phyloP scores from a whole-genome alignment of 2,888 invertebrate species.

The Slavum lentiscoides region DNA sequence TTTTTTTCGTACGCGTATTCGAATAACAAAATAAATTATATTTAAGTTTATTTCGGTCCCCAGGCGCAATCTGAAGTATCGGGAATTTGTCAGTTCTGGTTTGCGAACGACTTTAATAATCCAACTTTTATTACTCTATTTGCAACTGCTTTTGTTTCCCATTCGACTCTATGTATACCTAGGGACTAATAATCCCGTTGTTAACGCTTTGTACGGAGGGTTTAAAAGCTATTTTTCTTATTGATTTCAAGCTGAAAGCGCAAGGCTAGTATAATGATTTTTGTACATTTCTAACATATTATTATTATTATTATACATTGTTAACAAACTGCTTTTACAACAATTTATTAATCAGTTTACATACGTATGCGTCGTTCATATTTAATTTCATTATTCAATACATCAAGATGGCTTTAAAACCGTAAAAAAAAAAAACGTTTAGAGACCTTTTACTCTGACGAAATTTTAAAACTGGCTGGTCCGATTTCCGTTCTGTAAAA shows the following conservation, averaged over 20 bases:
- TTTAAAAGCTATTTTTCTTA: slow-evolving; percentile 15
- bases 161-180: not conserved
- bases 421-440: too few species aligned
- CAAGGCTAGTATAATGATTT: not conserved
- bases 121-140: slow-evolving; percentile 5
- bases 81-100: not conserved
- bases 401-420: too few species aligned
- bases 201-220: not conserved
- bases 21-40: not conserved
- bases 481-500: too few species aligned
- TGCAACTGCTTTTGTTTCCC: slow-evolving; percentile 11
- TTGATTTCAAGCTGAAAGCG: not conserved
- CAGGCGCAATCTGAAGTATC: not conserved
- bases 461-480: too few species aligned
- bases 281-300: not conserved
- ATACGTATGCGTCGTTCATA: not conserved
- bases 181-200: not conserved
- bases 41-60: not conserved
- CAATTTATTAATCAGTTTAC: not conserved
- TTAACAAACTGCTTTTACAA: too few species aligned
- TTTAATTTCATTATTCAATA: too few species aligned
- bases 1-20: not conserved
- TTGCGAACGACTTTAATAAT: not conserved
- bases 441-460: too few species aligned
- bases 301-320: not conserved